Percentiles rank a stretch among this genome's conserved stretches.
phyloP scores from a whole-genome alignment of 92 coral and sea anemone genomes.

The Diadumene lineata region DNA sequence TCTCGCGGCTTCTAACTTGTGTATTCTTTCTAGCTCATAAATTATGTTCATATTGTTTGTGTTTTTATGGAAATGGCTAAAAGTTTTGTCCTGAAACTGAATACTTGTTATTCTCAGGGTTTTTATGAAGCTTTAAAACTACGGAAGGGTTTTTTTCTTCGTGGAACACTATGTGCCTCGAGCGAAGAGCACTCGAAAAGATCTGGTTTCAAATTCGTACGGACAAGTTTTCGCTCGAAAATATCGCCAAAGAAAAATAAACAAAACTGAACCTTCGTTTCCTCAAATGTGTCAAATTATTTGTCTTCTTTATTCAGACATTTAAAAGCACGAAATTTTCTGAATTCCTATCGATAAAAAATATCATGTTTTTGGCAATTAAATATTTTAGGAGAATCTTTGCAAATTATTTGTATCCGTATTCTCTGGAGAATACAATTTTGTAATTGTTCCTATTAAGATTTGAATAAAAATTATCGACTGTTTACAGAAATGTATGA shows the following conservation, averaged over 20 bases:
- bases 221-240: neutral
- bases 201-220: neutral
- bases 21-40: neutral
- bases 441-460: neutral
- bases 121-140: neutral
- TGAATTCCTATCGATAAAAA: neutral
- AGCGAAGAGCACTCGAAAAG: neutral
- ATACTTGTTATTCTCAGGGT: neutral
- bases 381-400: neutral
- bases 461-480: neutral
- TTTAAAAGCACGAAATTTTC: neutral
- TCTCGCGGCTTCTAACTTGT: neutral
- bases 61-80: neutral
- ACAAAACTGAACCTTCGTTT: constrained; percentile 1
- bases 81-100: neutral
- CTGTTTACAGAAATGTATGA: neutral
- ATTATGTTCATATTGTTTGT: neutral
- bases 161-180: neutral
- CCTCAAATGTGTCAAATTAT: neutral
- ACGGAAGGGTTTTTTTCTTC: neutral
- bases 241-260: neutral
- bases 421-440: neutral
- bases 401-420: neutral
- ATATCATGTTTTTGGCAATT: neutral
- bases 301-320: neutral